Evolutionary conservation across 1,140 invertebrate species (phyloP).

Genomic region (Orussus abietinus): DNA sequence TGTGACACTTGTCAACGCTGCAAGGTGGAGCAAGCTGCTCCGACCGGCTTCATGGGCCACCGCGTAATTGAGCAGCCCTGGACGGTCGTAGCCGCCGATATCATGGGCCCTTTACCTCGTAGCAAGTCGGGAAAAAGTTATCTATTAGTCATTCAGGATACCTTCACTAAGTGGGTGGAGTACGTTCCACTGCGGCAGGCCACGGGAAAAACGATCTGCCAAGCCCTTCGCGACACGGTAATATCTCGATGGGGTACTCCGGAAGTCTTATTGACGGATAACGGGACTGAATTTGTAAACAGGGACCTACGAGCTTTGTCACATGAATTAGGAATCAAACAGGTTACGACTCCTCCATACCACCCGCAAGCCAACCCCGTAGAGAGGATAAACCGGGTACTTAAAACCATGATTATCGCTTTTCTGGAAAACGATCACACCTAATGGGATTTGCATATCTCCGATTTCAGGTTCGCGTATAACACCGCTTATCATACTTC

Average conservation of each 20-base stretch:
- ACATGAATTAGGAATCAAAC: background rate
- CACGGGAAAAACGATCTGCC: constrained; percentile 5
- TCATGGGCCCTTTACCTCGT: constrained; percentile 34
- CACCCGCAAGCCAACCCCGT: constrained; percentile 21
- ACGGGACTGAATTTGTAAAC: constrained; percentile 15
- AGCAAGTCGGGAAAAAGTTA: constrained; percentile 30
- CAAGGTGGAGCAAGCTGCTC: constrained; percentile 22
- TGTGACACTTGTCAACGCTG: constrained; percentile 26
- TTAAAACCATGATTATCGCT: constrained; percentile 15
- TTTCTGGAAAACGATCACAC: constrained; percentile 16
- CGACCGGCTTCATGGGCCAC: constrained; percentile 26
- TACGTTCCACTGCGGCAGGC: constrained; percentile 5
- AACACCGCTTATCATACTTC: constrained; percentile 13
- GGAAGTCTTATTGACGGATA: constrained; percentile 9
- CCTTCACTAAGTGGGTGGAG: constrained; percentile 33
- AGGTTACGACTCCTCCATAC: constrained; percentile 16
- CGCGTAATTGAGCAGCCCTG: constrained; percentile 21
- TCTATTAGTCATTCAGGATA: constrained; percentile 35
- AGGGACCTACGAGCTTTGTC: background rate
- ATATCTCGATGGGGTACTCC: constrained; percentile 11
- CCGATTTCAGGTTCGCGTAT: constrained; percentile 20
- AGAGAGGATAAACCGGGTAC: constrained; percentile 15
- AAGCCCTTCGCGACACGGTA: constrained; percentile 1
- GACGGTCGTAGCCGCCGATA: constrained; percentile 25
- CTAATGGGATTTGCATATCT: constrained; percentile 15